phyloP scores from a whole-genome alignment of 2,888 invertebrate genomes.

The Hirudinaria manillensis region DNA sequence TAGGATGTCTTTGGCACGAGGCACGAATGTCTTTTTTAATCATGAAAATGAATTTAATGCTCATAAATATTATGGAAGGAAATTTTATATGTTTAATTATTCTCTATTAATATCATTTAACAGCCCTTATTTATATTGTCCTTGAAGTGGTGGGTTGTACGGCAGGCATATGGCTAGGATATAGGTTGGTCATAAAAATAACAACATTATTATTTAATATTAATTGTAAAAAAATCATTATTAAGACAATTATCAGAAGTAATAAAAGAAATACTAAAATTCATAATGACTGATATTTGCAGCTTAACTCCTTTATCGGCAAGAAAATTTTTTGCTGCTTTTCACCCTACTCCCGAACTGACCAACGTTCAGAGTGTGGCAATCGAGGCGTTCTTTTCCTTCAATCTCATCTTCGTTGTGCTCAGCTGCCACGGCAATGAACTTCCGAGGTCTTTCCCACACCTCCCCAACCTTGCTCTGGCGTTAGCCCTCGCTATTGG shows the following conservation, averaged over 20 bases:
- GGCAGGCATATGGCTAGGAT: constrained; percentile 17
- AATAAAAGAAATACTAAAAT: no score
- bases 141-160: constrained; percentile 15
- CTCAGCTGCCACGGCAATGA: constrained; percentile 29
- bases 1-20: constrained; percentile 21
- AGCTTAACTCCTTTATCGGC: background rate
- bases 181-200: background rate
- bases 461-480: constrained; percentile 14
- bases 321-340: background rate
- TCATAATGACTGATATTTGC: background rate
- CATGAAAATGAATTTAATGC: no score
- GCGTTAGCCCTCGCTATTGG: constrained; percentile 18
- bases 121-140: constrained; percentile 15
- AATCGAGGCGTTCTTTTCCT: constrained; percentile 27
- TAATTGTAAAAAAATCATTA: no score
- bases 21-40: background rate
- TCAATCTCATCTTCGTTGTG: constrained; percentile 27
- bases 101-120: no score
- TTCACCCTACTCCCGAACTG: constrained; percentile 1
- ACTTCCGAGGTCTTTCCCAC: background rate
- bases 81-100: no score
- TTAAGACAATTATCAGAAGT: no score
- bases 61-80: no score
- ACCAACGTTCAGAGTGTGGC: constrained; percentile 12
- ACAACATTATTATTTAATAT: no score